Base-by-base conservation (phyloP, 2,888 invertebrate genomes). In the Myathropa florea region DNA sequence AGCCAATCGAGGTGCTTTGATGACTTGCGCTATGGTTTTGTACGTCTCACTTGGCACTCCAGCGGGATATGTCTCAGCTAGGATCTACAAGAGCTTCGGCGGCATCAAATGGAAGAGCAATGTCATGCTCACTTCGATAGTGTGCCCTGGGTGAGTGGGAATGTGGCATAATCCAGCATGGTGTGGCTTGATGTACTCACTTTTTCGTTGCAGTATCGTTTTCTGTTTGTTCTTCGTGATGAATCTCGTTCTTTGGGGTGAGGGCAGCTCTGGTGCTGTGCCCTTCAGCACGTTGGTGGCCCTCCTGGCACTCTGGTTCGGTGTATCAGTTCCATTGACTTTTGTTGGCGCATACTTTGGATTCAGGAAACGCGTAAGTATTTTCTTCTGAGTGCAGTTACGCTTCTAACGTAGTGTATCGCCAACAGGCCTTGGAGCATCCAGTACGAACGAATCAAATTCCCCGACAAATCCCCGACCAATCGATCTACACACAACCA, bases 81-180 rank as follows among this genome's bases (percentile, higher is more conserved):
- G 99, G 89, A 96, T 99, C 90, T 99, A 99, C 93, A 99, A 99
- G 94, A 98, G 98, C 93, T 99, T 99, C 93, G 99, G 99, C 10
- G 99, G 99, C 0, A 96, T 99, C 88, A 97, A 98, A 91, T 99
- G 99, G 99, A 99, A 99, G 93, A 97, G 97, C 81, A 99, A 99
- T 93, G 98, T 99, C 0, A 93, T 99, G 75, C 94, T 99, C 39
- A 99, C 99, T 0, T 98, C 99, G 4, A 97, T 98, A 95, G 94
- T 99, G 14, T 97, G 98, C 91, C 99, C 99, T 1, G 99, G 99
- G 98, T 98, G 93, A 94, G 94, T 88, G 14, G n/a, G n/a, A n/a
- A n/a, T n/a, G n/a, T n/a, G n/a, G n/a, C n/a, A n/a, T n/a, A n/a
- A n/a, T n/a, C n/a, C n/a, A n/a, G n/a, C n/a, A n/a, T n/a, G n/a